These are phyloP conservation scores for Balaeniceps rex DNA, from an alignment of 2,113 vertebrate species.

Conservation along the genomic window DNA sequence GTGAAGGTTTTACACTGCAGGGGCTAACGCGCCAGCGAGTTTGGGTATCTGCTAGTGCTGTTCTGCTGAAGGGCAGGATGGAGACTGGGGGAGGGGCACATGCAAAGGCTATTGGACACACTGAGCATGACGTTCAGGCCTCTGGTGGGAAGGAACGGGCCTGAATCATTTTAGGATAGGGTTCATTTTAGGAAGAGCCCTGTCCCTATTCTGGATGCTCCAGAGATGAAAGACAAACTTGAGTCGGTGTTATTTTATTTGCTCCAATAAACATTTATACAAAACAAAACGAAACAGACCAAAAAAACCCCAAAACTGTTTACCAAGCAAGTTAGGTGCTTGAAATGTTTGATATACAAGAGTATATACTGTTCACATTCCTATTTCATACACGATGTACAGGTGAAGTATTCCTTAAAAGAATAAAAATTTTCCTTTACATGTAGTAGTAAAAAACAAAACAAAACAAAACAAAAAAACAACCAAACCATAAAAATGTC, in stretches of 20 bases:
- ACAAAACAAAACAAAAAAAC: too few species aligned
- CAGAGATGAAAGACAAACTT: background rate
- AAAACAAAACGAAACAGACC: background rate
- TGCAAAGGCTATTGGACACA: background rate
- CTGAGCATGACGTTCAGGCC: background rate
- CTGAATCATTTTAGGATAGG: background rate
- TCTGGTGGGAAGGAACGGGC: background rate
- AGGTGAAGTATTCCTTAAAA: slow-evolving; percentile 63
- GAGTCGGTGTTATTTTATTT: slow-evolving; percentile 71
- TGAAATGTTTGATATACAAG: slow-evolving; percentile 66
- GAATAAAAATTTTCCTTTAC: slow-evolving; percentile 67
- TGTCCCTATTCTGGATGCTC: background rate
- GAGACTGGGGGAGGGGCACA: background rate
- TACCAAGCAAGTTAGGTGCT: slow-evolving; percentile 74
- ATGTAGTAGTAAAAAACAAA: slow-evolving; percentile 48
- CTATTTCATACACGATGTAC: slow-evolving; percentile 74
- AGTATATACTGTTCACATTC: slow-evolving; percentile 71
- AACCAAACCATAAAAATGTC: slow-evolving; percentile 1
- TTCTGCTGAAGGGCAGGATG: background rate
- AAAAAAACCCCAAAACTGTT: background rate
- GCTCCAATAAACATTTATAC: slow-evolving; percentile 68
- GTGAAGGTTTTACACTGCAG: background rate
- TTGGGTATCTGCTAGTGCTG: background rate
- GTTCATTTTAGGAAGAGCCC: background rate
- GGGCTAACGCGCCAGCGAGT: background rate